phyloP scores from a whole-genome alignment of 92 coral and sea anemone species.

The Porites divaricata region DNA sequence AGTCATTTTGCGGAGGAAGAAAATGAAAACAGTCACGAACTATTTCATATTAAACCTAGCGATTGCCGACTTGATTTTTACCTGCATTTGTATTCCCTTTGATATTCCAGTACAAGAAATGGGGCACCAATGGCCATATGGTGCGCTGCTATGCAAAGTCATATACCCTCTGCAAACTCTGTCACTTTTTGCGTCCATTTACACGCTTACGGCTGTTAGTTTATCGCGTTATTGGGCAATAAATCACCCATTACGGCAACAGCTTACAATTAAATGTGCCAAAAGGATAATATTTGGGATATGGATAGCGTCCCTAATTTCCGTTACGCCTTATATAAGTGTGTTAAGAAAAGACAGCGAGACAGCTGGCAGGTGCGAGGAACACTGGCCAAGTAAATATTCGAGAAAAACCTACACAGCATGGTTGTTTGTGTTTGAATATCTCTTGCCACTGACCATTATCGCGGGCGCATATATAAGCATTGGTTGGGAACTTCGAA shows the following conservation, averaged over 20 bases:
- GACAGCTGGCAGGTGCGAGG: constrained; percentile 54
- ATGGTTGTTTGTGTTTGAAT: constrained; percentile 63
- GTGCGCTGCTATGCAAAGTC: constrained; percentile 66
- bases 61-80: constrained; percentile 79
- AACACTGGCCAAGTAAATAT: constrained; percentile 58
- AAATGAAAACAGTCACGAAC: constrained; percentile 90
- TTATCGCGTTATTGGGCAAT: constrained; percentile 87
- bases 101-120: constrained; percentile 81
- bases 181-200: constrained; percentile 76
- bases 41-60: constrained; percentile 81
- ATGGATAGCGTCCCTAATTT: constrained; percentile 73
- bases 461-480: constrained; percentile 76
- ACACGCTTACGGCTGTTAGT: constrained; percentile 74
- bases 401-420: constrained; percentile 71
- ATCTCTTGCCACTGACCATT: constrained; percentile 67
- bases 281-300: constrained; percentile 68
- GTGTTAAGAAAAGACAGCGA: constrained; percentile 45
- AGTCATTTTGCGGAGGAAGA: constrained; percentile 67
- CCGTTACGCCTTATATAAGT: constrained; percentile 73
- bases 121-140: constrained; percentile 77
- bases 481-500: constrained; percentile 73
- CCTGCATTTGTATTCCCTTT: constrained; percentile 77
- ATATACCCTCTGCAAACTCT: constrained; percentile 81
- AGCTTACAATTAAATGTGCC: constrained; percentile 64
- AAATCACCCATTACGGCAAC: constrained; percentile 77